Evolutionary conservation across 2,113 vertebrate species (phyloP).

Genomic region (Tachycineta bicolor): DNA sequence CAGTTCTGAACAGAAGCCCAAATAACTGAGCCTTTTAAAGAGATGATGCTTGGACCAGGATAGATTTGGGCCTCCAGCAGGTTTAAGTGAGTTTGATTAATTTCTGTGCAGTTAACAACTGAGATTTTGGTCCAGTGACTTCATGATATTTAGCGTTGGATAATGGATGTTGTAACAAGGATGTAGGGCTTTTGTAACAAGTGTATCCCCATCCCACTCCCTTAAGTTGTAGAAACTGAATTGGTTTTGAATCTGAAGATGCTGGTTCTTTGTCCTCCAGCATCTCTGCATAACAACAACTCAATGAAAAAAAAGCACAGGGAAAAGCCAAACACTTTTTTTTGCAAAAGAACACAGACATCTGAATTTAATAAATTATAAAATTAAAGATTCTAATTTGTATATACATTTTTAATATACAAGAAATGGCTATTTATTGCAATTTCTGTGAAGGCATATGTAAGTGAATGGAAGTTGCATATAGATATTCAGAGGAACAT

Average conservation of each 20-base stretch:
- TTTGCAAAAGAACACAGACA: conserved; percentile 86
- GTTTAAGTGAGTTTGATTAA: neutral
- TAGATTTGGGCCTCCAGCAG: neutral
- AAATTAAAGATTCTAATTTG: conserved; percentile 85
- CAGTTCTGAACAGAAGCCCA: neutral
- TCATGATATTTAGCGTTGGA: neutral
- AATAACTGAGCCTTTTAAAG: neutral
- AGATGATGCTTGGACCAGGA: neutral
- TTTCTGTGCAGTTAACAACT: neutral
- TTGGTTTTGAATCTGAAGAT: neutral
- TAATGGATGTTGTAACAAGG: neutral
- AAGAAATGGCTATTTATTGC: conserved; percentile 76
- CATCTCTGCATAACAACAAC: neutral
- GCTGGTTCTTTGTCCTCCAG: neutral
- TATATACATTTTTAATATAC: conserved; percentile 89
- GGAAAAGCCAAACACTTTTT: conserved; percentile 64
- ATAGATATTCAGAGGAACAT: conserved; percentile 68
- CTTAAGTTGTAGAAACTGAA: neutral
- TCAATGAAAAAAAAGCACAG: conserved; percentile 1
- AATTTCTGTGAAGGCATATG: conserved; percentile 73
- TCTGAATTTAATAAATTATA: conserved; percentile 95
- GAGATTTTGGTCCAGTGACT: neutral
- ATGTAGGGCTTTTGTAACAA: neutral
- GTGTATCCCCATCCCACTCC: neutral
- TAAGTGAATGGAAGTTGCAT: conserved; percentile 62